Conservation (phyloP, 1,140 invertebrate species). For the Philaenus spumarius region DNA sequence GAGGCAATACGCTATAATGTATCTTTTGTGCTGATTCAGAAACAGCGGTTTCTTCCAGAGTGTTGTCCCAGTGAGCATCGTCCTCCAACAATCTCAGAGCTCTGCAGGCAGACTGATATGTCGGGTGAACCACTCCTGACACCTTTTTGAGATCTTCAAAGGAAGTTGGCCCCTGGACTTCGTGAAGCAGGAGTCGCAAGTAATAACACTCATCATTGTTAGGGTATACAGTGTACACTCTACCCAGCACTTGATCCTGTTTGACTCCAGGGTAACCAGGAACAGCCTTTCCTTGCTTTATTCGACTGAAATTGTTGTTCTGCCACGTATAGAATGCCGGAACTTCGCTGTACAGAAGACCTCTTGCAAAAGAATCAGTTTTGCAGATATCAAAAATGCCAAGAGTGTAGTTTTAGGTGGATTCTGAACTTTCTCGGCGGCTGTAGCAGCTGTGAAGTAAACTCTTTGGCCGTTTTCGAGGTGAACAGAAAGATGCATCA, state of each 20-base stretch:
- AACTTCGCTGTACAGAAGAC: slow-evolving; percentile 21
- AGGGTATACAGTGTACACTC: slow-evolving; percentile 39
- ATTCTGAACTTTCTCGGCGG: not conserved
- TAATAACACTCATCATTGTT: too few relatives aligned
- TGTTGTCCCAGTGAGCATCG: too few relatives aligned
- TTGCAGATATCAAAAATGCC: not conserved
- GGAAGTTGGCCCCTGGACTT: too few relatives aligned
- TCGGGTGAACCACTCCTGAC: too few relatives aligned
- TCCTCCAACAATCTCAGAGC: too few relatives aligned
- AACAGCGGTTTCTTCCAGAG: too few relatives aligned
- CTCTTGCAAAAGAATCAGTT: not conserved
- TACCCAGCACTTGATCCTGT: slow-evolving; percentile 23
- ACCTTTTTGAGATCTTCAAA: too few relatives aligned
- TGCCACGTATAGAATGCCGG: slow-evolving; percentile 21
- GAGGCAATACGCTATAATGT: too few relatives aligned
- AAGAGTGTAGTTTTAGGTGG: slow-evolving; percentile 3
- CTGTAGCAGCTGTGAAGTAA: slow-evolving; percentile 27
- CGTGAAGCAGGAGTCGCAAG: too few relatives aligned
- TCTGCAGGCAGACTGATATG: too few relatives aligned
- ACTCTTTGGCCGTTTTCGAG: slow-evolving; percentile 34
- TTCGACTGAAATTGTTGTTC: slow-evolving; percentile 15
- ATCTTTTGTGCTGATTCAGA: too few relatives aligned
- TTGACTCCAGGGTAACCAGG: slow-evolving; percentile 13
- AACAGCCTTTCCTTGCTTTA: slow-evolving; percentile 15
- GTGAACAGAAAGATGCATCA: slow-evolving; percentile 36